Base-by-base conservation (phyloP, 1,140 invertebrate species). In the Drosophila sp. region DNA sequence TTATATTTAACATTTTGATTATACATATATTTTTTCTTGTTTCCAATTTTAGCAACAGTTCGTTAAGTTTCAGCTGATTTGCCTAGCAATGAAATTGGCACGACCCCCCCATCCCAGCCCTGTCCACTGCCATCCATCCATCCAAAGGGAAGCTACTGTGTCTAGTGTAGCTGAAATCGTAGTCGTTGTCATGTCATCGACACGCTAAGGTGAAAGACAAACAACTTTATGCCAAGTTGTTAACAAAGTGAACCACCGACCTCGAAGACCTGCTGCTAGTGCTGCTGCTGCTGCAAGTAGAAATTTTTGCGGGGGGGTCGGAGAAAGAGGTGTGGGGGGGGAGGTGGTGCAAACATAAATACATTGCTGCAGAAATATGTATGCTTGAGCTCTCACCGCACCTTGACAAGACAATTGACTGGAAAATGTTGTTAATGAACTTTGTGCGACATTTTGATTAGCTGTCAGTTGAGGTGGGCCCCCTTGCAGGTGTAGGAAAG, bases 351-450 rank as follows among this genome's bases (percentile, higher is more conserved):
- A 86, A 66, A 78, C 60, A 76, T 60, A 80, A 68, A 83, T 73
- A 83, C 76, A 76, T 50, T 32, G 25, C 40, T 80, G 71, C 80
- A 80, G 73, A 77, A 84, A 85, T 80, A 80, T 78, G 80, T 80
- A 80, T 78, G 65, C 78, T 71, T 30, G 62, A 41, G 56, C 70
- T 65, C 73, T 66, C 35, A 30, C 66, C 40, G 63, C 23, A 29
- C 30, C 41, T 30, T 73, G 76, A 83, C 80, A 76, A 70, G 84
- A 83, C 84, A 87, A 87, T 89, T 83, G 84, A 84, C 80, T 87
- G 80, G 84, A 87, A 87, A 89, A 87, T 87, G 80, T 80, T 89
- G 84, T 89, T 87, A 87, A 87, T 87, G 83, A 87, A 87, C 83
- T 87, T 87, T 89, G 72, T 77, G 84, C 84, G 83, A 86, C 83